Evolutionary conservation across 2,113 vertebrate species (phyloP).

Genomic region (Scophthalmus maximus): DNA sequence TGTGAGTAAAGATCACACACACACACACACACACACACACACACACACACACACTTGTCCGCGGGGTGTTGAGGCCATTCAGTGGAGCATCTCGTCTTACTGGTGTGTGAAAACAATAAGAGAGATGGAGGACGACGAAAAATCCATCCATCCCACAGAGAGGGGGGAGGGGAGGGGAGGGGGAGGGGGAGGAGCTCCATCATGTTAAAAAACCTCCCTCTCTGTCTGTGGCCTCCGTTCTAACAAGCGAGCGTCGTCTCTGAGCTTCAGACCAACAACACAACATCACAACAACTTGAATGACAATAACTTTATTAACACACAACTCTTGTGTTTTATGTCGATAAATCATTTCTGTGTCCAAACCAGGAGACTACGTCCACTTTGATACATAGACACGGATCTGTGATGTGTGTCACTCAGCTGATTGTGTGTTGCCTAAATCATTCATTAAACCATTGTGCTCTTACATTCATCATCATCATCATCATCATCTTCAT

Average conservation of each 20-base stretch:
- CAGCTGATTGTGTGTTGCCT: too few relatives aligned
- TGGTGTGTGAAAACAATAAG: slow-evolving; percentile 74
- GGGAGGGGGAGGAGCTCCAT: slow-evolving; percentile 33
- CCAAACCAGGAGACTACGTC: too few relatives aligned
- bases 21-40: slow-evolving; percentile 27
- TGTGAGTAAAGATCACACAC: slow-evolving; percentile 40
- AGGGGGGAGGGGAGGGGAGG: background rate
- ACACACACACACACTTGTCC: slow-evolving; percentile 24
- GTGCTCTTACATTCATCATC: too few relatives aligned
- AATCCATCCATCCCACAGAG: slow-evolving; percentile 68
- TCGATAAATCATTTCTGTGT: too few relatives aligned
- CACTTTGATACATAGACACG: too few relatives aligned
- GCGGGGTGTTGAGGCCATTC: slow-evolving; percentile 59
- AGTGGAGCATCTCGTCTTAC: slow-evolving; percentile 68
- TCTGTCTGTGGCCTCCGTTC: slow-evolving; percentile 47
- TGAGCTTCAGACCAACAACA: too few relatives aligned
- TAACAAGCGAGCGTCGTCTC: slow-evolving; percentile 39
- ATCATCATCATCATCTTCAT: too few relatives aligned
- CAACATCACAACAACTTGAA: too few relatives aligned
- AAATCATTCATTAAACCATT: too few relatives aligned
- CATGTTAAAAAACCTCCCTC: slow-evolving; percentile 40
- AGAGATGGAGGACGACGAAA: slow-evolving; percentile 68
- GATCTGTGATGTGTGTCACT: too few relatives aligned
- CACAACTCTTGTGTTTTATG: too few relatives aligned
- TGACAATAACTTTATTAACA: too few relatives aligned